Percentiles rank a stretch among this genome's conserved stretches.
phyloP scores from a whole-genome alignment of 2,797 vertebrate species.

The Pterois miles region DNA sequence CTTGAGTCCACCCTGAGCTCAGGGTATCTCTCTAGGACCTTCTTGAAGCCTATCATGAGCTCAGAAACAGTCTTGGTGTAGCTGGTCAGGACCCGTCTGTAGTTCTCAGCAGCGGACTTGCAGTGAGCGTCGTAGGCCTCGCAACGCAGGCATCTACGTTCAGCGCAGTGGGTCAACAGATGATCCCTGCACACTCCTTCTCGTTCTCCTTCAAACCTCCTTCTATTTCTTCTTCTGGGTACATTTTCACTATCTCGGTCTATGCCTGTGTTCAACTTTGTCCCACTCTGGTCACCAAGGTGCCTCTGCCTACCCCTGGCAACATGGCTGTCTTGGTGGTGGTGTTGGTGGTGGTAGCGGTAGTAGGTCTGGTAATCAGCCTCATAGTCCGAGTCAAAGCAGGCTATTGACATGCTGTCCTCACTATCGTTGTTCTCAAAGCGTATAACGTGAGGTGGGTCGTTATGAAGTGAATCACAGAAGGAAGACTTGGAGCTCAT shows the following conservation, averaged over 20 bases:
- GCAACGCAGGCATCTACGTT: neutral
- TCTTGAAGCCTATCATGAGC: conserved; percentile 30
- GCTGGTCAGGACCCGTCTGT: conserved; percentile 6
- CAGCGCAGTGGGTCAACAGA: no score
- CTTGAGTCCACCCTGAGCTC: conserved; percentile 6
- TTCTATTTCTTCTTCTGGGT: no score
- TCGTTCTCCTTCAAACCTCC: no score
- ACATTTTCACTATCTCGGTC: neutral
- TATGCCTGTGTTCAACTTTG: no score
- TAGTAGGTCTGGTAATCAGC: no score
- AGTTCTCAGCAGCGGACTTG: conserved; percentile 3
- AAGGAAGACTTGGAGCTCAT: neutral
- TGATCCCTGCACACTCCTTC: no score
- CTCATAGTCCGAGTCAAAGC: no score
- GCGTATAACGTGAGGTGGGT: neutral
- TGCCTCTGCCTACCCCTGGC: no score
- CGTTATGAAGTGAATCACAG: no score
- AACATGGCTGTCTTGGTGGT: no score
- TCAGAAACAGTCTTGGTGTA: conserved; percentile 26
- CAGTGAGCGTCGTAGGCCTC: conserved; percentile 22
- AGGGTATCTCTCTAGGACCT: conserved; percentile 21
- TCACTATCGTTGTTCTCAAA: conserved; percentile 1
- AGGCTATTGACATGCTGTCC: conserved; percentile 6
- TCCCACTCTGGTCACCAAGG: no score
- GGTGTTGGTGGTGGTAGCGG: no score